Percentiles rank a stretch among this genome's conserved stretches.
These are phyloP conservation scores for Nerophis lumbriciformis DNA, from an alignment of 2,113 vertebrate species.

Conservation along the genomic window DNA sequence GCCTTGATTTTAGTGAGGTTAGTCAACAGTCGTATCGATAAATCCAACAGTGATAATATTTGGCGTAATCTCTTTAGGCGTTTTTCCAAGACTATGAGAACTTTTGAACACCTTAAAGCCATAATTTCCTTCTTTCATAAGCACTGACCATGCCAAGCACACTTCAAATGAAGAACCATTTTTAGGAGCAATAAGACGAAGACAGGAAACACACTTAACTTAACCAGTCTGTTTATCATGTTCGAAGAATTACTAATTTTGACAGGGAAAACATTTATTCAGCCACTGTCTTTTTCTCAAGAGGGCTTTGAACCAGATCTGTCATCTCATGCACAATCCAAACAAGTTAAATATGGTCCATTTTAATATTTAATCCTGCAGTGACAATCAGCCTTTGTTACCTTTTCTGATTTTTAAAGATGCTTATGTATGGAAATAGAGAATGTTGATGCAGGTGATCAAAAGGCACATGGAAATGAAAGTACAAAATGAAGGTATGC, in stretches of 20 bases:
- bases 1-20: too few species aligned
- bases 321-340: not conserved
- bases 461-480: not conserved
- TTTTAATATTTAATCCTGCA: constrained; percentile 36
- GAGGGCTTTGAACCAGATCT: constrained; percentile 35
- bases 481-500: not conserved
- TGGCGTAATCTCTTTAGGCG: not conserved
- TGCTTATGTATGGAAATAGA: constrained; percentile 5
- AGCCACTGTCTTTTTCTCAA: constrained; percentile 9
- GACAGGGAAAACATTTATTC: constrained; percentile 2
- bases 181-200: constrained; percentile 2
- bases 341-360: constrained; percentile 23
- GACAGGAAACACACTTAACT: constrained; percentile 11
- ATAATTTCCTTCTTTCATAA: constrained; percentile 7
- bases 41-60: too few species aligned
- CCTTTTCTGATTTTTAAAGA: constrained; percentile 32
- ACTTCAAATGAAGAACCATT: not conserved
- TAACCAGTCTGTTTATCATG: constrained; percentile 14
- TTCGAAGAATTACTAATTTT: constrained; percentile 4
- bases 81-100: constrained; percentile 3
- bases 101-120: constrained; percentile 12
- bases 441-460: not conserved
- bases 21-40: too few species aligned
- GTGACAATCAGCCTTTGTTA: constrained; percentile 35
- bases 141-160: not conserved